Percentiles rank a stretch among this genome's conserved stretches.
phyloP scores from a whole-genome alignment of 1,140 invertebrate genomes.

The Ceratosolen solmsi region DNA sequence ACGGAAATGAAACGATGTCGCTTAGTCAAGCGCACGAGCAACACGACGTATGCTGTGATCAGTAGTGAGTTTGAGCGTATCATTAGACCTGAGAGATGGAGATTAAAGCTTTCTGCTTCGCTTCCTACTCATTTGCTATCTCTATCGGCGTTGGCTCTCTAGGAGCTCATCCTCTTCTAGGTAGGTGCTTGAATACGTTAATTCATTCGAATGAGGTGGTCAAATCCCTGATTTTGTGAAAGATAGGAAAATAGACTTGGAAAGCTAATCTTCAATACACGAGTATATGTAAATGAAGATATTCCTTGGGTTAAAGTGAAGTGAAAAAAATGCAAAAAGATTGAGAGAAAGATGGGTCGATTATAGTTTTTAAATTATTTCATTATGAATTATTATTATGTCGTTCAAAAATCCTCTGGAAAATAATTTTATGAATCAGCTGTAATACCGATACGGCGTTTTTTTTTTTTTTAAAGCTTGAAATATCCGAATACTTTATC shows the following conservation, averaged over 20 bases:
- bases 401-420: too few relatives aligned
- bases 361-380: too few relatives aligned
- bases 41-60: neutral
- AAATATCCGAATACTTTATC: too few relatives aligned
- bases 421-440: too few relatives aligned
- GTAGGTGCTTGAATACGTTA: neutral
- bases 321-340: too few relatives aligned
- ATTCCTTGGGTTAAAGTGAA: too few relatives aligned
- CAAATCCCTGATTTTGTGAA: neutral
- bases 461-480: too few relatives aligned
- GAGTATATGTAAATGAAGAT: neutral
- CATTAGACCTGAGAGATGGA: conserved; percentile 38
- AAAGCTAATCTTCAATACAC: neutral
- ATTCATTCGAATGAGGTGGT: neutral
- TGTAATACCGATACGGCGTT: too few relatives aligned
- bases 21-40: conserved; percentile 26
- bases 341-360: too few relatives aligned
- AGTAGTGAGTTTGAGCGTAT: conserved; percentile 3
- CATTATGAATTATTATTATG: too few relatives aligned
- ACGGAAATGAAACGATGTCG: conserved; percentile 5
- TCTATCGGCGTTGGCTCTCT: neutral
- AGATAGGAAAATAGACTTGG: neutral
- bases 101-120: conserved; percentile 36
- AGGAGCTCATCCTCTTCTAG: neutral
- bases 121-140: neutral